Evolutionary conservation across 2,888 invertebrate species (phyloP), one percentile per base, ranked within the genome.

Genomic region (Phanerotoma sp.): DNA sequence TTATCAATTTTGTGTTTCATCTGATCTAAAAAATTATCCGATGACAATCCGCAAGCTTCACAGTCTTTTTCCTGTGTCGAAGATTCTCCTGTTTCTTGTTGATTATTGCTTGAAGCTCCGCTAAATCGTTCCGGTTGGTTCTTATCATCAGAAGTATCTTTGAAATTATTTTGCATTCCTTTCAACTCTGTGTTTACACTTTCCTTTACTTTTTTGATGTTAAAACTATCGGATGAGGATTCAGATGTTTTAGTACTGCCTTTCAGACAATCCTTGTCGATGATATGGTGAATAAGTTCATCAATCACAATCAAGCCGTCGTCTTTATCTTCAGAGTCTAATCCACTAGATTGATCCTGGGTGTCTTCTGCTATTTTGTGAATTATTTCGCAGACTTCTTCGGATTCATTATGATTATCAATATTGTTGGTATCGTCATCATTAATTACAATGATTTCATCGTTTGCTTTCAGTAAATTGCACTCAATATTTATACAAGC

Each of bases 271-370:
- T 41, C 20, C 21, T 65, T 62, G 52, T 66, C 65, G 20, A 70
- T 52, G 22, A 72, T 54, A 25, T 73, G 72, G 55, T 75, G 70
- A 30, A 76, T 66, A 2, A 75, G 48, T 57, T 75, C 76, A 5
- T 62, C 56, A 9, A 76, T 58, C 1, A 74, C 64, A 2, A 66
- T 48, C 9, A 67, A 13, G 9, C 51, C 53, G 2, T 56, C 30
- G 37, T 18, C 13, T 13, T 13, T 22, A 10, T 40, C 18, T 10
- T 35, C 13, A 33, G 47, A 21, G 4, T 20, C 6, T n/a, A n/a
- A n/a, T n/a, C n/a, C n/a, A n/a, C n/a, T n/a, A n/a, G n/a, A n/a
- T n/a, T n/a, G n/a, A n/a, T n/a, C n/a, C n/a, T n/a, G n/a, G n/a
- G n/a, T n/a, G n/a, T n/a, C n/a, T n/a, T 16, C 18, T 6, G 30